These are phyloP conservation scores for Puntigrus tetrazona DNA, from an alignment of 2,113 vertebrate species.

Conservation along the genomic window DNA sequence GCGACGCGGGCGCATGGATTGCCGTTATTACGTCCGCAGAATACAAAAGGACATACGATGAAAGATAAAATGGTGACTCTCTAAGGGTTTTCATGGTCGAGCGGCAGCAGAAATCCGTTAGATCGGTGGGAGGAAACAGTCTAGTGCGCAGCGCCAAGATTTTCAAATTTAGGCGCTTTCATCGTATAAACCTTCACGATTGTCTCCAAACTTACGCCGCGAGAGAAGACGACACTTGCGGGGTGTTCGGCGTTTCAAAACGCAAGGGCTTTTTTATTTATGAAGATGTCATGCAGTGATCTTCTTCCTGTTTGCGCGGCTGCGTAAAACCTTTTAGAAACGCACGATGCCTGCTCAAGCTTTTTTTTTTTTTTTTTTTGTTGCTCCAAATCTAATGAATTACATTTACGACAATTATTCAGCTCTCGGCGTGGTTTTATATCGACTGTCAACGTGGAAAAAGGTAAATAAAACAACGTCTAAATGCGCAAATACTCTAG, in stretches of 20 bases:
- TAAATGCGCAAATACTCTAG: background rate
- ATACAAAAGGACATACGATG: background rate
- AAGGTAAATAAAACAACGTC: background rate
- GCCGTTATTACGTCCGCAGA: background rate
- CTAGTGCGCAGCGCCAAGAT: conserved; percentile 1
- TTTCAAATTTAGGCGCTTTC: conserved; percentile 33
- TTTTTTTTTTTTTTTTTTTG: no score
- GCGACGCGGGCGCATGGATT: background rate
- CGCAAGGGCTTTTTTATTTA: background rate
- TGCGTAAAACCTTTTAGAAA: conserved; percentile 15
- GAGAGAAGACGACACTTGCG: background rate
- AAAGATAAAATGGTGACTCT: conserved; percentile 33
- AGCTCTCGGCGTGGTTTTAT: background rate
- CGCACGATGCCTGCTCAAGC: background rate
- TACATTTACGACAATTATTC: background rate
- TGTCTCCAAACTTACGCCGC: background rate
- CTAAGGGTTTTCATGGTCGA: conserved; percentile 4
- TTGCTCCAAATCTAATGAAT: background rate
- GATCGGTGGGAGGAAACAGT: conserved; percentile 43
- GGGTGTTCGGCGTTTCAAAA: background rate
- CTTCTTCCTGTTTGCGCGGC: conserved; percentile 50
- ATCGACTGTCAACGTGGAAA: background rate
- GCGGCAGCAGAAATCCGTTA: conserved; percentile 50
- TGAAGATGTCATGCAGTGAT: conserved; percentile 1
- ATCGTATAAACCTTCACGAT: background rate